Percentiles rank a stretch among this genome's conserved stretches.
Conservation (phyloP, 2,888 invertebrate species). For the Dryobotodes eremita region DNA sequence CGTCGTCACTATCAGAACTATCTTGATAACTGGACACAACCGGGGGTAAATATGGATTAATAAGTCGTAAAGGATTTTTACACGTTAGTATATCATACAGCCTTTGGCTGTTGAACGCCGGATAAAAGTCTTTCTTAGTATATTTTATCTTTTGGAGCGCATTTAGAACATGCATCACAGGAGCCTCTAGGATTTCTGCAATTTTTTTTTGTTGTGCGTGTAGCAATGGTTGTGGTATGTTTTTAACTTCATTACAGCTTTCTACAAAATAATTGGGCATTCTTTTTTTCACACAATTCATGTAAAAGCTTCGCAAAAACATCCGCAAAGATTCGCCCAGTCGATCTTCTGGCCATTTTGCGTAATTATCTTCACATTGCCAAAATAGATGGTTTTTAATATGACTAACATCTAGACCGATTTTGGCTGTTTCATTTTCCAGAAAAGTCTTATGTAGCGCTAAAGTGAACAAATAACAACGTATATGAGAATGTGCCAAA, state of each 20-base stretch:
- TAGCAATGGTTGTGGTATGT: constrained; percentile 92
- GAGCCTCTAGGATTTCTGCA: constrained; percentile 93
- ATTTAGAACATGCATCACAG: constrained; percentile 93
- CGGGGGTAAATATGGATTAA: constrained; percentile 85
- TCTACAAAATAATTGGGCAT: constrained; percentile 94
- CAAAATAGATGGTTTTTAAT: constrained; percentile 94
- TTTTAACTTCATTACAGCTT: constrained; percentile 93
- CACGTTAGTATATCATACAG: constrained; percentile 91
- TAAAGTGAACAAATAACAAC: constrained; percentile 93
- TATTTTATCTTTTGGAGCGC: constrained; percentile 93
- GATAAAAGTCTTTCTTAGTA: constrained; percentile 91
- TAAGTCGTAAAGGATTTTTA: constrained; percentile 88
- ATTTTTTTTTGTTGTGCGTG: constrained; percentile 92
- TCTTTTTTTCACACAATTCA: constrained; percentile 91
- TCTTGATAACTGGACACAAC: constrained; percentile 71
- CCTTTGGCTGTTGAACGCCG: constrained; percentile 91
- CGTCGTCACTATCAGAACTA: constrained; percentile 85
- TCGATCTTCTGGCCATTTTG: constrained; percentile 94
- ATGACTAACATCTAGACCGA: constrained; percentile 93
- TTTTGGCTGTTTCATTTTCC: constrained; percentile 91
- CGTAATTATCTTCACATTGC: constrained; percentile 94
- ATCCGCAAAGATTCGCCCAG: constrained; percentile 92
- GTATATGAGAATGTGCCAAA: constrained; percentile 93
- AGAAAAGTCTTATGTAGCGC: constrained; percentile 94
- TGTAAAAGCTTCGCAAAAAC: constrained; percentile 92